These are phyloP conservation scores for Melinopterus prodromus DNA, from an alignment of 2,888 invertebrate species.

Conservation along the genomic window DNA sequence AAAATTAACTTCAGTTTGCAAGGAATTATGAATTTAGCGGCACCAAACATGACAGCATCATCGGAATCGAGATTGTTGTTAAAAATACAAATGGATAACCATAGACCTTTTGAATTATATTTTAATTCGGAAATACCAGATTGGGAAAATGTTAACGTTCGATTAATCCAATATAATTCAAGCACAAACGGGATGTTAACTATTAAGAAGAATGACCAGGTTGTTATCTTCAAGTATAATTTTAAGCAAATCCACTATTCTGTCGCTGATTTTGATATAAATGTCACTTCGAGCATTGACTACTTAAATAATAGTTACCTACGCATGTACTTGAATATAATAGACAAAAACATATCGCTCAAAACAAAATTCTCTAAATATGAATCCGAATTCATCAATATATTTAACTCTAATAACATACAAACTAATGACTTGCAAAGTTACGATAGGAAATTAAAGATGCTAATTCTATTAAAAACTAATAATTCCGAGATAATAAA, in stretches of 20 bases:
- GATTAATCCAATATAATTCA: background rate
- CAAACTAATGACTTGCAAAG: background rate
- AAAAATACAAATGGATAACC: conserved; percentile 13
- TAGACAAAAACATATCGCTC: background rate
- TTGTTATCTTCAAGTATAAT: background rate
- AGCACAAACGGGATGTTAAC: background rate
- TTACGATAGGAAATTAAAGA: background rate
- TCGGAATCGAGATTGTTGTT: background rate
- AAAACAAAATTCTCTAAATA: background rate
- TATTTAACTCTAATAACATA: background rate
- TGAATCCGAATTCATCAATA: background rate
- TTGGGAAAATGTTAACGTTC: conserved; percentile 8
- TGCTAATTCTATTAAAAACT: background rate
- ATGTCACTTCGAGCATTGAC: background rate
- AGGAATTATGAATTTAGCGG: background rate
- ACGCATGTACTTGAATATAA: background rate
- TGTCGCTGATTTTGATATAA: conserved; percentile 7
- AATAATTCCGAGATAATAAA: background rate
- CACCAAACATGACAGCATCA: background rate
- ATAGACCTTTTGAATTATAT: conserved; percentile 13
- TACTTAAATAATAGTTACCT: background rate
- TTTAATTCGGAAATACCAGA: background rate
- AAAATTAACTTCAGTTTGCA: background rate
- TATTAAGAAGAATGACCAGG: background rate
- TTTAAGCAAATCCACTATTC: background rate